phyloP scores from a whole-genome alignment of 2,113 vertebrate species.

The Pteronura brasiliensis region DNA sequence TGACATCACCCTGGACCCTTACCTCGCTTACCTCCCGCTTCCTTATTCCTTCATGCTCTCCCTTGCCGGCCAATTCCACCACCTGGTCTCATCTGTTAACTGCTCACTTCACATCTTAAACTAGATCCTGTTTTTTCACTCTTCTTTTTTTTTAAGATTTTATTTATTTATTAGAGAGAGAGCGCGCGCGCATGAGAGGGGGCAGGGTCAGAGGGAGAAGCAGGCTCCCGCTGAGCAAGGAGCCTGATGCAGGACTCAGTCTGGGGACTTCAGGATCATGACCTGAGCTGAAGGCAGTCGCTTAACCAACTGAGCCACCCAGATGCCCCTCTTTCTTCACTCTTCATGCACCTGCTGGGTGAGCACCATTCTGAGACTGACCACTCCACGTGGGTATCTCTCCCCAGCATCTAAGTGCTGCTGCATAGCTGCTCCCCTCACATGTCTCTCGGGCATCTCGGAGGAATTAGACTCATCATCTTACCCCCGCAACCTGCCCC shows the following conservation, averaged over 20 bases:
- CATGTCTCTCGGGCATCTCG: background rate
- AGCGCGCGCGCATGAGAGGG: too few species aligned
- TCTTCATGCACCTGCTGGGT: background rate
- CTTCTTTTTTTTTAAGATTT: too few species aligned
- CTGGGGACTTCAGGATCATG: too few species aligned
- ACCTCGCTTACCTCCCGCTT: background rate
- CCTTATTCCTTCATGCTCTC: background rate
- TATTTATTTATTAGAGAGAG: too few species aligned
- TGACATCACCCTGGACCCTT: background rate
- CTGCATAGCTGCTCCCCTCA: background rate
- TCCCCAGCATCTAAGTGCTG: background rate
- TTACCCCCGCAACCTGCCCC: background rate
- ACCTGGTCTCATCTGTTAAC: too few species aligned
- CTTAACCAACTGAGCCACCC: too few species aligned
- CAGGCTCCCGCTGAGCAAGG: too few species aligned
- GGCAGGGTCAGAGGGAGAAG: too few species aligned
- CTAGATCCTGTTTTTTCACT: background rate
- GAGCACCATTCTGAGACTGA: background rate
- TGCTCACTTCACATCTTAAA: background rate
- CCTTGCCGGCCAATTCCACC: background rate
- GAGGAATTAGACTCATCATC: background rate
- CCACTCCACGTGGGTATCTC: background rate
- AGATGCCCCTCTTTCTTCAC: background rate
- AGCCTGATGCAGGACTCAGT: too few species aligned
- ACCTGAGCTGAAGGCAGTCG: too few species aligned